phyloP scores from a whole-genome alignment of 2,888 invertebrate species.

The Lasius platythorax region DNA sequence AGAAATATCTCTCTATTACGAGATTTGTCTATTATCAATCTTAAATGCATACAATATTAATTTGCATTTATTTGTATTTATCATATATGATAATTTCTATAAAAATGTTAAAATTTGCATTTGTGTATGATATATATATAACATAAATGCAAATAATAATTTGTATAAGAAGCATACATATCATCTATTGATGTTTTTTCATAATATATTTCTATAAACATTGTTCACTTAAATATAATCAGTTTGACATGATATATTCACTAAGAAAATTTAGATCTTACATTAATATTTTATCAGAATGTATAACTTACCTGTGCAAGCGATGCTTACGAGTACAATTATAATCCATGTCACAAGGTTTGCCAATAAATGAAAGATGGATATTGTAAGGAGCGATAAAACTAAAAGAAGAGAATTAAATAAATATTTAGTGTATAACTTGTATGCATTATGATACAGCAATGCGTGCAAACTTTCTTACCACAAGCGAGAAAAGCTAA shows the following conservation, averaged over 20 bases:
- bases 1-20: not conserved
- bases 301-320: slow-evolving; percentile 89
- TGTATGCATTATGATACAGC: slow-evolving; percentile 4
- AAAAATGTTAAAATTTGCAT: not conserved
- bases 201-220: slow-evolving; percentile 1
- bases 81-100: slow-evolving; percentile 9
- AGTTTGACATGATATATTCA: not conserved
- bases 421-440: slow-evolving; percentile 20
- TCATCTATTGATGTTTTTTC: not conserved
- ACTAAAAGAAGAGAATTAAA: slow-evolving; percentile 87
- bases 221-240: not conserved
- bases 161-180: not conserved
- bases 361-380: slow-evolving; percentile 94
- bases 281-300: slow-evolving; percentile 7
- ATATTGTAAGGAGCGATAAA: slow-evolving; percentile 93
- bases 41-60: not conserved
- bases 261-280: not conserved
- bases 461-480: slow-evolving; percentile 86
- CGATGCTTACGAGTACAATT: slow-evolving; percentile 92
- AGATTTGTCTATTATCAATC: not conserved
- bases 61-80: not conserved
- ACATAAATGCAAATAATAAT: not conserved
- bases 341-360: slow-evolving; percentile 95
- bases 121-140: not conserved
- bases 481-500: slow-evolving; percentile 93